A percentile compares a stretch with the other conserved stretches of the same genome.
Conservation (phyloP, 1,140 invertebrate genomes). For the Adoxophyes honmai region DNA sequence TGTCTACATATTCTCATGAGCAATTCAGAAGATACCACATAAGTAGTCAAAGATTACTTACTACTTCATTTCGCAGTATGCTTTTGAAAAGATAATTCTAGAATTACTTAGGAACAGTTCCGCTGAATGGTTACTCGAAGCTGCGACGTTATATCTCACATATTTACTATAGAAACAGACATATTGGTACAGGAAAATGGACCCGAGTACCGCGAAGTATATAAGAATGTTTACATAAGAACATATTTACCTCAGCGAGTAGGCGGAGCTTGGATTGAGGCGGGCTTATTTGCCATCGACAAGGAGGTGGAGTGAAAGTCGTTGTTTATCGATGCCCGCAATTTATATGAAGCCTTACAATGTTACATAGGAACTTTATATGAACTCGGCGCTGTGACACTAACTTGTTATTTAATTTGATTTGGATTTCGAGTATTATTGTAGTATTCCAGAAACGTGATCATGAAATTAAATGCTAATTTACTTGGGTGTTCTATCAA, state of each 20-base stretch:
- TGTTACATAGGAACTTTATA: not conserved
- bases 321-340: slow-evolving; percentile 53
- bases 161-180: not conserved
- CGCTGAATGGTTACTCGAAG: not conserved
- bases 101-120: too few species aligned
- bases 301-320: slow-evolving; percentile 64
- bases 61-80: too few species aligned
- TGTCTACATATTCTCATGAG: too few species aligned
- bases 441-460: too few species aligned
- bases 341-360: slow-evolving; percentile 4
- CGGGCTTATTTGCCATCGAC: slow-evolving; percentile 70
- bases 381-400: too few species aligned
- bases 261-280: slow-evolving; percentile 69
- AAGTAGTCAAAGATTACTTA: too few species aligned
- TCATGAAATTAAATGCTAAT: too few species aligned
- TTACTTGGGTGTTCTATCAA: too few species aligned
- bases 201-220: slow-evolving; percentile 23
- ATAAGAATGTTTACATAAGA: slow-evolving; percentile 53
- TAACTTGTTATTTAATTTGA: too few species aligned
- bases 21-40: too few species aligned
- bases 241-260: slow-evolving; percentile 63
- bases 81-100: too few species aligned
- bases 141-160: not conserved
- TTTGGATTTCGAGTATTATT: too few species aligned
- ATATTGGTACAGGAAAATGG: slow-evolving; percentile 20